Percentiles rank a stretch among this genome's conserved stretches.
These are phyloP conservation scores for Ochropleura plecta DNA, from an alignment of 2,888 invertebrate species.

Conservation along the genomic window DNA sequence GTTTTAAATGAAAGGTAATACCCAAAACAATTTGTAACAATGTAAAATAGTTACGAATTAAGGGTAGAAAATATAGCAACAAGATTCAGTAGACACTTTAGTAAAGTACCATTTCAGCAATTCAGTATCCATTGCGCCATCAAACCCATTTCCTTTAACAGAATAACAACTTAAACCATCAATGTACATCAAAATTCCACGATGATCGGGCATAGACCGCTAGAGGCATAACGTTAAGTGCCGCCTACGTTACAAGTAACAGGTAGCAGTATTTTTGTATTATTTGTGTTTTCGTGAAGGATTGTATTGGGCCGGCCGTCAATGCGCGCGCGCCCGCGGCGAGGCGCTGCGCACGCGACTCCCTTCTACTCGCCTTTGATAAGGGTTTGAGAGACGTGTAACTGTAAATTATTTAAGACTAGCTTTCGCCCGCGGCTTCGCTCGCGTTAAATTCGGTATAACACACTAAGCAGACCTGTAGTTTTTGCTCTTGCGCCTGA, in stretches of 20 bases:
- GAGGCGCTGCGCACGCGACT: conserved; percentile 65
- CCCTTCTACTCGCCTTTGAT: conserved; percentile 50
- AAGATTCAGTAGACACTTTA: background rate
- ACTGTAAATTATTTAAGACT: conserved; percentile 51
- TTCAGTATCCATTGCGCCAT: conserved; percentile 3
- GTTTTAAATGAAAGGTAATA: too few relatives aligned
- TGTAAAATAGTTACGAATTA: too few relatives aligned
- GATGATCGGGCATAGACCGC: conserved; percentile 45
- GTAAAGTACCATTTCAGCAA: background rate
- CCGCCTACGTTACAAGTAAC: conserved; percentile 59
- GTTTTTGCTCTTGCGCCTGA: too few relatives aligned
- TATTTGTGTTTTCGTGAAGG: conserved; percentile 63
- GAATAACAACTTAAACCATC: conserved; percentile 12
- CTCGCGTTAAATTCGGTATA: too few relatives aligned
- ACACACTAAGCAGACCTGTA: too few relatives aligned
- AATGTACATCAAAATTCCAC: conserved; percentile 41
- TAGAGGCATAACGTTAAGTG: conserved; percentile 63
- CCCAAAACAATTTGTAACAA: too few relatives aligned
- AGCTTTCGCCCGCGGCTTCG: too few relatives aligned
- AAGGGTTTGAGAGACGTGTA: conserved; percentile 51
- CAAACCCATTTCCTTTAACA: background rate
- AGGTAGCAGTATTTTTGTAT: conserved; percentile 67
- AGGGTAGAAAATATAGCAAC: too few relatives aligned
- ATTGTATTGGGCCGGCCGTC: conserved; percentile 60
- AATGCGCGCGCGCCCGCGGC: conserved; percentile 61